phyloP scores from a whole-genome alignment of 2,888 invertebrate genomes.

The Leptinotarsa juncta region DNA sequence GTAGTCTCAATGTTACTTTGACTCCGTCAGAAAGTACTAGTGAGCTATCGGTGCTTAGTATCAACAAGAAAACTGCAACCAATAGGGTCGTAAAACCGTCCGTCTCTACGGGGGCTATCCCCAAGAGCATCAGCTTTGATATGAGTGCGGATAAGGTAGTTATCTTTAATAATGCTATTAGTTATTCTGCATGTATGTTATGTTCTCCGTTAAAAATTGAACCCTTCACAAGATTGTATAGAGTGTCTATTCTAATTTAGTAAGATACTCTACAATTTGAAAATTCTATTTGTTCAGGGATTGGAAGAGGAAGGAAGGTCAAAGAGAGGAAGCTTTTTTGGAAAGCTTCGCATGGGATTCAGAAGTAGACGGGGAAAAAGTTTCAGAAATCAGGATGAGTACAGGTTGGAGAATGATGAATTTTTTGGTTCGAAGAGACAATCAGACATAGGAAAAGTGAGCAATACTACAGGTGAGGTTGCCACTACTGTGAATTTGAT shows the following conservation, averaged over 20 bases:
- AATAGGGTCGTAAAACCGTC: conserved; percentile 63
- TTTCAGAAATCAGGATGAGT: conserved; percentile 61
- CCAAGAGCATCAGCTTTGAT: conserved; percentile 92
- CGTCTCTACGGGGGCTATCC: conserved; percentile 84
- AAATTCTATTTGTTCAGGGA: not conserved
- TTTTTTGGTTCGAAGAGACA: conserved; percentile 36
- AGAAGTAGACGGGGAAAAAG: conserved; percentile 73
- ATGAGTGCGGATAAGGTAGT: conserved; percentile 84
- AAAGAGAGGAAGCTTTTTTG: conserved; percentile 78
- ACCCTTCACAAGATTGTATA: not conserved
- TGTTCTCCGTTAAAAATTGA: too few relatives aligned
- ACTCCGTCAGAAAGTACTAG: conserved; percentile 62
- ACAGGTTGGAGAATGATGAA: conserved; percentile 49
- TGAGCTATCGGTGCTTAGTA: conserved; percentile 59
- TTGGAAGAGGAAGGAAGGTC: conserved; percentile 64
- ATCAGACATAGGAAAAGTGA: conserved; percentile 47
- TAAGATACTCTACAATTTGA: not conserved
- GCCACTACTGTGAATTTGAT: not conserved
- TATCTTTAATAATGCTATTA: conserved; percentile 75
- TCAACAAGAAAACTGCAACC: conserved; percentile 32
- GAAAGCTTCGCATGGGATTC: conserved; percentile 78
- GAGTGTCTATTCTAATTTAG: too few relatives aligned
- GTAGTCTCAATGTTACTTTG: conserved; percentile 60
- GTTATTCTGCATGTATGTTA: not conserved
- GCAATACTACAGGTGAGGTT: conserved; percentile 48